phyloP scores from a whole-genome alignment of 2,797 vertebrate genomes.

The Galagoides demidoff region DNA sequence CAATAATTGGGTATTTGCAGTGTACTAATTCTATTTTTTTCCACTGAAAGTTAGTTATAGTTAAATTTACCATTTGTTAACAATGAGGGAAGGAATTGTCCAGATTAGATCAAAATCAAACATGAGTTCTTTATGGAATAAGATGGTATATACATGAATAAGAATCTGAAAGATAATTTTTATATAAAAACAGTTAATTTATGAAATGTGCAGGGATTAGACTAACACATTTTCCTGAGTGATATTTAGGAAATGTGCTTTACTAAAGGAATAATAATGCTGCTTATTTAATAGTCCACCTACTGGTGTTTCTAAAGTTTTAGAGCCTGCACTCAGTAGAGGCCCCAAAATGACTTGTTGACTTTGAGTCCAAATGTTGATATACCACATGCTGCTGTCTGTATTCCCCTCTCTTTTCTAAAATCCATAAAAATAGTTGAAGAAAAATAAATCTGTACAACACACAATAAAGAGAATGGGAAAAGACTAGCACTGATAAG shows the following conservation, averaged over 20 bases:
- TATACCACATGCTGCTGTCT: background rate
- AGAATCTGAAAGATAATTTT: background rate
- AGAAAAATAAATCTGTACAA: background rate
- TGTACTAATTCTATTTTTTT: slow-evolving; percentile 14
- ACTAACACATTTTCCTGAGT: background rate
- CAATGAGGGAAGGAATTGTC: slow-evolving; percentile 3
- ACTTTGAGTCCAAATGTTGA: background rate
- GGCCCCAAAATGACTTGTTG: background rate
- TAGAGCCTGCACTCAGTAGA: background rate
- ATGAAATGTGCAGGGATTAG: background rate
- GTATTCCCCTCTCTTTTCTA: background rate
- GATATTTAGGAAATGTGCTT: background rate
- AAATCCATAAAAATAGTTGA: background rate
- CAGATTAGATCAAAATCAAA: slow-evolving; percentile 9
- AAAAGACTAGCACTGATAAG: background rate
- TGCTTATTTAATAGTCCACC: background rate
- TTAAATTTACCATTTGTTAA: slow-evolving; percentile 35
- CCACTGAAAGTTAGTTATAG: background rate
- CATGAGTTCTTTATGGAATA: slow-evolving; percentile 7
- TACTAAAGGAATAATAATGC: background rate
- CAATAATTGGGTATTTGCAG: slow-evolving; percentile 36
- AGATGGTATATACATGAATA: background rate
- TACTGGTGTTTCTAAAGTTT: background rate
- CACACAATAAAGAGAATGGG: background rate
- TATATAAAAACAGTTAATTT: background rate